Base-by-base conservation (phyloP, 2,797 vertebrate species). In the Gymnothorax reevesii region DNA sequence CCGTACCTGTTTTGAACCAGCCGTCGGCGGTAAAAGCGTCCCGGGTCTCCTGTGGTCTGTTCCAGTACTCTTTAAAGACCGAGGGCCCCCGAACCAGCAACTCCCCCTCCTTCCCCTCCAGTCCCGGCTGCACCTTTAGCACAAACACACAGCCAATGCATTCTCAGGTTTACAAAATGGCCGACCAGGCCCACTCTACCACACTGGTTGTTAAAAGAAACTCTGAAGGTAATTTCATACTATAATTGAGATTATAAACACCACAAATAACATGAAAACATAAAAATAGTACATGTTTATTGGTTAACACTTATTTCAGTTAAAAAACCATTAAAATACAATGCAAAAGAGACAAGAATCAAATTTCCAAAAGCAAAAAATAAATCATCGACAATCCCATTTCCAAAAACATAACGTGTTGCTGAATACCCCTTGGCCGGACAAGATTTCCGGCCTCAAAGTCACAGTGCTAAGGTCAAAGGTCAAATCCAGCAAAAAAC, bases 1-100 rank as follows among this genome's bases (percentile, higher is more conserved):
- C 90, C 84, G 82, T 92, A 99, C 98, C 98, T 93, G 98, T 99
- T 93, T 93, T 96, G 91, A 99, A 99, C 98, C 98, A 99, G 93
- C 97, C 96, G 0, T 98, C 97, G 0, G 94, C 85, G 0, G 97
- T 97, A 91, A 99, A 99, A 62, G 97, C 92, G 0, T 94, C 95
- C 0, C 57, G 90, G 0, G 98, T 99, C 77, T 98, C 98, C 57
- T 93, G 92, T 52, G 97, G 94, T 87, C 95, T 97, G 92, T 97
- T 97, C 98, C 98, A 99, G 94, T 99, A 99, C 87, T 98, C 95
- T 0, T 92, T 97, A 91, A 99, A 99, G 84, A 99, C 97, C 0
- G 97, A 96, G 0, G 96, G 93, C 1, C 98, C 98, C 82, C 91
- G 96, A 86, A 99, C 97, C 4, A 97, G 91, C 89, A 99, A 96